Conservation (phyloP, 2,113 vertebrate species). For the Callipepla californica region DNA sequence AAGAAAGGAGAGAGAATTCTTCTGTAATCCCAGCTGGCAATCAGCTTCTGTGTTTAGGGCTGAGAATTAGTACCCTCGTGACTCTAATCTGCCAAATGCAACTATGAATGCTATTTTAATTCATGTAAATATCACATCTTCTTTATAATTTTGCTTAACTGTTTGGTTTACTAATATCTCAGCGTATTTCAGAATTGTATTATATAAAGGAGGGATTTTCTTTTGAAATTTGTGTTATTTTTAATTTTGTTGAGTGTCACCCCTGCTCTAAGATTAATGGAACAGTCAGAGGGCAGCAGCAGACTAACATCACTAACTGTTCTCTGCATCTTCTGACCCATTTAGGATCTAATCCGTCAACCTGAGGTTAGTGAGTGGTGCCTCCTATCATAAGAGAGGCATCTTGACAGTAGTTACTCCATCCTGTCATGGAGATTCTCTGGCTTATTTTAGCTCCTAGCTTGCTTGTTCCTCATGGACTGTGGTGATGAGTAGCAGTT, state of each 20-base stretch:
- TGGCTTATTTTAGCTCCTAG: not conserved
- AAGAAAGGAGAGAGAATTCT: conserved; percentile 1
- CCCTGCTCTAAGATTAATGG: not conserved
- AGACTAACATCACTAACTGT: conserved; percentile 35
- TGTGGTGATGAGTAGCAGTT: not conserved
- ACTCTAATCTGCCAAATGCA: conserved; percentile 35
- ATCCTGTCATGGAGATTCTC: not conserved
- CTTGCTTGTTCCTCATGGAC: not conserved
- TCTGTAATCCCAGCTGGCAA: conserved; percentile 44
- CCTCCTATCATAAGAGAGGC: not conserved
- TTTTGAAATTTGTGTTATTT: not conserved
- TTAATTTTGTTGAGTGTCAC: not conserved
- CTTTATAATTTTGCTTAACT: not conserved
- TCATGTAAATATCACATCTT: not conserved
- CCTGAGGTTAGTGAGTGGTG: not conserved
- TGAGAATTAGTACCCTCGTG: conserved; percentile 29
- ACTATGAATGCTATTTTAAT: conserved; percentile 8
- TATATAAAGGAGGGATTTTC: not conserved
- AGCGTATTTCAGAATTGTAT: not conserved
- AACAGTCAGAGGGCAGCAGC: not conserved
- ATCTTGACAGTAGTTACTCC: not conserved
- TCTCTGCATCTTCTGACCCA: conserved; percentile 8
- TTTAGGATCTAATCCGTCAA: conserved; percentile 25
- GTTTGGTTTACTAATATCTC: not conserved
- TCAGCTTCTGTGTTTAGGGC: conserved; percentile 29